Percentiles rank a stretch among this genome's conserved stretches.
Evolutionary conservation across 1,140 invertebrate species (phyloP).

Genomic region (Polypedilum vanderplanki): DNA sequence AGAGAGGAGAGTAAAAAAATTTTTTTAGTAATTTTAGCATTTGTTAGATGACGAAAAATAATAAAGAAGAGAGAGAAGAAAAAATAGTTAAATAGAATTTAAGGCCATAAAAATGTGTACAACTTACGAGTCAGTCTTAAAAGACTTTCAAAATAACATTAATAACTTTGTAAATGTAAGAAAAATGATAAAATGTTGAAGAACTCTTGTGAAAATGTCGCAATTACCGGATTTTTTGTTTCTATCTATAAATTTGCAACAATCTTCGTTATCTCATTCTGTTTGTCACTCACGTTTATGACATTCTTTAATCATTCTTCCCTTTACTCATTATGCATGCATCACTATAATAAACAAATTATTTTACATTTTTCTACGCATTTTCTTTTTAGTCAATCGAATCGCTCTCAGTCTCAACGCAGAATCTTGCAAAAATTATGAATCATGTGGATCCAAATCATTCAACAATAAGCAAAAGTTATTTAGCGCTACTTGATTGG

Average conservation of each 20-base stretch:
- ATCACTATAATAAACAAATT: neutral
- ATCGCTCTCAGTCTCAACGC: neutral
- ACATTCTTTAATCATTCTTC: no score
- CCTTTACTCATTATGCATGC: no score
- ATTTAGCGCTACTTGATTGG: neutral
- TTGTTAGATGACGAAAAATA: neutral
- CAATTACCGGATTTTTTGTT: neutral
- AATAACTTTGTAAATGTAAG: conserved; percentile 6
- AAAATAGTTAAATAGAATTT: neutral
- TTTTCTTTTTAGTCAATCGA: neutral
- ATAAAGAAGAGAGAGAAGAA: neutral
- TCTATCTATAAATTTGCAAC: neutral
- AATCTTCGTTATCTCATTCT: no score
- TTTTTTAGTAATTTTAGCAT: neutral
- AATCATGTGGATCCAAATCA: neutral
- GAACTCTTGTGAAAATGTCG: neutral
- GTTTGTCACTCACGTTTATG: no score
- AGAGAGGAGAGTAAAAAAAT: neutral
- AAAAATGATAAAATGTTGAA: neutral
- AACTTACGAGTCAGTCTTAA: neutral
- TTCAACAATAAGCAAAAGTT: neutral
- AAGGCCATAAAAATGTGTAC: neutral
- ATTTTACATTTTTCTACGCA: no score
- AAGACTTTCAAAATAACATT: conserved; percentile 6
- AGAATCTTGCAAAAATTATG: conserved; percentile 20